Base-by-base conservation (phyloP, 2,797 vertebrate species). In the Oreochromis mossambicus region DNA sequence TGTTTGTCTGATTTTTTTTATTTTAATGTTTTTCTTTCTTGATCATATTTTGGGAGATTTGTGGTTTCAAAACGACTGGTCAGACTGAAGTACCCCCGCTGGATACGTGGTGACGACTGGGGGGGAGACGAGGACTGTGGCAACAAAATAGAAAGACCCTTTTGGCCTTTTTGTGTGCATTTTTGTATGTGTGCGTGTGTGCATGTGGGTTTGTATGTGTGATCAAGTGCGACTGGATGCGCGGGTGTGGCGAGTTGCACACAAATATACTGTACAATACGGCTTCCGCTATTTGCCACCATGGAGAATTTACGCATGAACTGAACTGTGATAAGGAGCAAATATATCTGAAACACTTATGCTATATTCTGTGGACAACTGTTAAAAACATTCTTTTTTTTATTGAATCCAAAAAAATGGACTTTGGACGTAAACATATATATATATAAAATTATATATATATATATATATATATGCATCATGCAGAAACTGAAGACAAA, bases 311-410 rank as follows among this genome's bases (percentile, higher is more conserved):
- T 95, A 93, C 91, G 95, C 96, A 97, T 97, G 96, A 96, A 95
- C 93, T 92, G 94, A 96, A 92, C 88, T 89, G 88, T 96, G 93
- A 96, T 91, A 92, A 94, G 94, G 95, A 96, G 92, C 95, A 95
- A 95, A 93, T 95, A 96, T 95, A 96, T 96, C 92, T 94, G 91
- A 96, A 95, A 95, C 94, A 95, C 90, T 92, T 94, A 94, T 79
- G 86, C 93, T 96, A 95, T 96, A 96, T 93, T 96, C 94, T 95
- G 94, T 96, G 95, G 96, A 96, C 93, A 93, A 94, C 94, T 95
- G 94, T 95, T 94, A 93, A 91, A 63, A 50, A 94, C 88, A 90
- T 94, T 93, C 78, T 93, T 95, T 95, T 90, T 93, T 86, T 77
- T 80, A 92, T 85, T 91, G 87, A 94, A 90, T 92, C 90, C 89